Evolutionary conservation across 2,797 vertebrate species (phyloP), one percentile per base, ranked within the genome.

Genomic region (Megalops cyprinoides): DNA sequence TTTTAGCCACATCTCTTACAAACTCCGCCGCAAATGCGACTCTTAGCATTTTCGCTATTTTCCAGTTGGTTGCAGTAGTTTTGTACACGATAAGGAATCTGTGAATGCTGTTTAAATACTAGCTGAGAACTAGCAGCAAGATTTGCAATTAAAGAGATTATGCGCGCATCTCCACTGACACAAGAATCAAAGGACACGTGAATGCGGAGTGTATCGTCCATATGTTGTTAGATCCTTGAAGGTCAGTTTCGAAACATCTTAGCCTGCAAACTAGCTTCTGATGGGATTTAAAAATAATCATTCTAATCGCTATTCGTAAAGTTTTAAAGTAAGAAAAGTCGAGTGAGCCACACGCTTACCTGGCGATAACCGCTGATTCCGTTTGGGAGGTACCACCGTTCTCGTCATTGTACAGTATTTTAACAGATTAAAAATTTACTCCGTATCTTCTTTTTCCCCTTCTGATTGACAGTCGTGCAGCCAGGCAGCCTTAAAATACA

Each of bases 381-480:
- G 65, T 78, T 85, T 42, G 86, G 87, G 88, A 88, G 89, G 88
- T 82, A 88, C 86, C 82, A 87, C 2, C 85, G 60, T 82, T 75
- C 80, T 83, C 76, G 79, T 80, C 69, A 80, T 76, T 79, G 87
- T 84, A 81, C 73, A 86, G 89, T 69, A 75, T 69, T 71, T 0
- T 79, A 81, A 65, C 85, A 81, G 79, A 80, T 75, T 82, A 79
- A 81, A 87, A 87, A 88, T 87, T 82, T 86, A 89, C 88, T 88
- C 81, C 86, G 85, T 85, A 81, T 84, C 83, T 89, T 89, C 85
- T 88, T 80, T 82, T 86, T 77, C 62, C 79, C 81, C 82, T 76
- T 79, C 60, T 58, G 83, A 87, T 90, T 93, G 92, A 92, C 90
- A 91, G 89, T 87, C 88, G 81, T 84, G 84, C 80, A 78, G 84